Percentiles rank a stretch among this genome's conserved stretches.
Conservation (phyloP, 1,140 invertebrate genomes). For the Drosophila bipectinata region DNA sequence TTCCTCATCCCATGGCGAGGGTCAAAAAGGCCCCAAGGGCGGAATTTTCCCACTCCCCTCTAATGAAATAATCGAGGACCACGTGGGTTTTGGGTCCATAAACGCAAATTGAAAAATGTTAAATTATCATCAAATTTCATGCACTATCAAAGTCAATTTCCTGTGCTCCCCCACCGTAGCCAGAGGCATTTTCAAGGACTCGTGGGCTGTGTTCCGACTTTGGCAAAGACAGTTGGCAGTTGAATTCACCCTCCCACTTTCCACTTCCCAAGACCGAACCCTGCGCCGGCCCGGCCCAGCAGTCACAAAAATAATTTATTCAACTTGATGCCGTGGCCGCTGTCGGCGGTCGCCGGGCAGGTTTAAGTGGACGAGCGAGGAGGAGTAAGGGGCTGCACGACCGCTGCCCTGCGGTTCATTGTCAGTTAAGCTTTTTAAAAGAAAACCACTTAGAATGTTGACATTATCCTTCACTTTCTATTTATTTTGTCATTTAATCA, state of each 20-base stretch:
- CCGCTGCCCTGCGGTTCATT: conserved; percentile 79
- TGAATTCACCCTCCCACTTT: neutral
- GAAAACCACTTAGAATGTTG: conserved; percentile 83
- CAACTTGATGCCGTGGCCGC: conserved; percentile 67
- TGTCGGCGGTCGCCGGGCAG: conserved; percentile 24
- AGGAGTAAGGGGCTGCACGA: conserved; percentile 7
- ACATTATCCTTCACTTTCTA: conserved; percentile 83
- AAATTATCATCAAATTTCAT: conserved; percentile 82
- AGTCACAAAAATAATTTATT: conserved; percentile 79
- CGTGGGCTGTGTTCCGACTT: conserved; percentile 17
- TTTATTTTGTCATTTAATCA: conserved; percentile 83
- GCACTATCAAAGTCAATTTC: conserved; percentile 82
- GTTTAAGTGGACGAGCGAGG: neutral
- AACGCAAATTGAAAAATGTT: conserved; percentile 60
- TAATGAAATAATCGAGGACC: conserved; percentile 5
- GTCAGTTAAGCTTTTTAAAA: conserved; percentile 83
- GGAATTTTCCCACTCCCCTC: neutral
- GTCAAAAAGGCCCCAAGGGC: neutral
- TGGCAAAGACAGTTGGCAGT: neutral
- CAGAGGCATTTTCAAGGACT: neutral
- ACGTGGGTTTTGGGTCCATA: conserved; percentile 29
- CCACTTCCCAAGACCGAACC: conserved; percentile 1
- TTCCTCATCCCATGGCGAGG: neutral
- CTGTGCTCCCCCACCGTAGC: conserved; percentile 24
- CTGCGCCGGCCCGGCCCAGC: conserved; percentile 21